These are phyloP conservation scores for Synanthedon myopaeformis DNA, from an alignment of 2,888 invertebrate genomes.

Conservation along the genomic window DNA sequence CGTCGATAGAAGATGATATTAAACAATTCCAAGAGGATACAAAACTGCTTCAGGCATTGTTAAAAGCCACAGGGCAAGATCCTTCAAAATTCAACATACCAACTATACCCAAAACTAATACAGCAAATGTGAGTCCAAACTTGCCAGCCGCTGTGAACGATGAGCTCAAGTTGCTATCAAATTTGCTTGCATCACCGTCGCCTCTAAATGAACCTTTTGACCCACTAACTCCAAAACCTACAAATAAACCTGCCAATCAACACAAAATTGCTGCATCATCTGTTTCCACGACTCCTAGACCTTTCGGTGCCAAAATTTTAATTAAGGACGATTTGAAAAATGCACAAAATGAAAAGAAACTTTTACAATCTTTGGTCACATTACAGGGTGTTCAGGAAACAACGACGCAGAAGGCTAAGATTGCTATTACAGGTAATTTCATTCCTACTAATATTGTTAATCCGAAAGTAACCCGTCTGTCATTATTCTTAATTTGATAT, in stretches of 20 bases:
- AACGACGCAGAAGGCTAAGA: conserved; percentile 47
- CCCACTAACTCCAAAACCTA: conserved; percentile 36
- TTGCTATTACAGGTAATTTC: conserved; percentile 48
- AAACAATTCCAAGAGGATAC: conserved; percentile 63
- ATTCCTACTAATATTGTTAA: too few species aligned
- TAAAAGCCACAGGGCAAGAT: conserved; percentile 60
- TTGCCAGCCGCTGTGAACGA: conserved; percentile 23
- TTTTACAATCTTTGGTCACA: conserved; percentile 62
- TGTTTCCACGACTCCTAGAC: conserved; percentile 28
- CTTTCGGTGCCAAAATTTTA: conserved; percentile 50
- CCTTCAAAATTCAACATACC: conserved; percentile 60
- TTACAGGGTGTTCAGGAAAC: conserved; percentile 58
- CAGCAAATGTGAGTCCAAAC: conserved; percentile 42
- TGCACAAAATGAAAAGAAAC: conserved; percentile 51
- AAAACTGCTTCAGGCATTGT: conserved; percentile 52
- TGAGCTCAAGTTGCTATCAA: conserved; percentile 43
- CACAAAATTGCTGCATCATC: conserved; percentile 23
- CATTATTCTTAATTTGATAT: too few species aligned
- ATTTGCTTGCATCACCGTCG: conserved; percentile 46
- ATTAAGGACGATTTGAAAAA: conserved; percentile 48
- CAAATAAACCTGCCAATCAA: conserved; percentile 11
- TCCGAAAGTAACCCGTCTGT: too few species aligned
- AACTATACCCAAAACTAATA: conserved; percentile 31
- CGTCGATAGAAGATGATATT: conserved; percentile 58
- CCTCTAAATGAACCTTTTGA: conserved; percentile 48